These are phyloP conservation scores for Nasonia vitripennis DNA, from an alignment of 1,140 invertebrate genomes.

Conservation along the genomic window DNA sequence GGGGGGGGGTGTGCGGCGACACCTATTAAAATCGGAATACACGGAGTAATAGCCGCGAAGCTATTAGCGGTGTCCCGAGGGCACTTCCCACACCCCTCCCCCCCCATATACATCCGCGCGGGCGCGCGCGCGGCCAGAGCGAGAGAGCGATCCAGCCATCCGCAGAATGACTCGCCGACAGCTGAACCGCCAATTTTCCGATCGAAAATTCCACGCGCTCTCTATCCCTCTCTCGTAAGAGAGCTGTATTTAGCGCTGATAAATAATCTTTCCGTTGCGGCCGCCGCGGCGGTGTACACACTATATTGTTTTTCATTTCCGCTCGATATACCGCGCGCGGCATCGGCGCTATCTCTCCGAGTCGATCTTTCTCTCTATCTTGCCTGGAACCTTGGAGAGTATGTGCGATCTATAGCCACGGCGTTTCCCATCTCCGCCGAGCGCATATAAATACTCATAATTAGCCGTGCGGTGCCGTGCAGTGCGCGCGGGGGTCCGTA, in stretches of 20 bases:
- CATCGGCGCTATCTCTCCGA: conserved; percentile 55
- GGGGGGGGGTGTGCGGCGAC: conserved; percentile 54
- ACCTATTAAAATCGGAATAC: conserved; percentile 62
- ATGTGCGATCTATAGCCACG: conserved; percentile 59
- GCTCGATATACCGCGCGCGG: conserved; percentile 64
- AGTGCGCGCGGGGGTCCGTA: not conserved
- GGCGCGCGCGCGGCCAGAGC: not conserved
- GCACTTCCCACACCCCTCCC: not conserved
- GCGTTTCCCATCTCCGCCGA: conserved; percentile 63
- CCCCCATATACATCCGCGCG: not conserved
- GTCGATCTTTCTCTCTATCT: conserved; percentile 58
- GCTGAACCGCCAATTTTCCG: conserved; percentile 18
- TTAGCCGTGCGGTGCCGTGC: conserved; percentile 58
- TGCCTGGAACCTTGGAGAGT: conserved; percentile 62
- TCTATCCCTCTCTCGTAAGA: not conserved
- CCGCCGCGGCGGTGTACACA: conserved; percentile 54
- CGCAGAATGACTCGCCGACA: conserved; percentile 2
- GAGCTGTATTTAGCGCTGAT: conserved; percentile 1
- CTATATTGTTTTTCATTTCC: conserved; percentile 72
- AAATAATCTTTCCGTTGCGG: not conserved
- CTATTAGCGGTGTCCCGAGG: conserved; percentile 56
- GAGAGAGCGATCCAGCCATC: conserved; percentile 1
- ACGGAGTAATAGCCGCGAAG: conserved; percentile 60
- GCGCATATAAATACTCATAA: conserved; percentile 74
- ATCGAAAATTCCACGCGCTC: conserved; percentile 53